Evolutionary conservation across 2,888 invertebrate species (phyloP).

Genomic region (Cerastis leucographa): DNA sequence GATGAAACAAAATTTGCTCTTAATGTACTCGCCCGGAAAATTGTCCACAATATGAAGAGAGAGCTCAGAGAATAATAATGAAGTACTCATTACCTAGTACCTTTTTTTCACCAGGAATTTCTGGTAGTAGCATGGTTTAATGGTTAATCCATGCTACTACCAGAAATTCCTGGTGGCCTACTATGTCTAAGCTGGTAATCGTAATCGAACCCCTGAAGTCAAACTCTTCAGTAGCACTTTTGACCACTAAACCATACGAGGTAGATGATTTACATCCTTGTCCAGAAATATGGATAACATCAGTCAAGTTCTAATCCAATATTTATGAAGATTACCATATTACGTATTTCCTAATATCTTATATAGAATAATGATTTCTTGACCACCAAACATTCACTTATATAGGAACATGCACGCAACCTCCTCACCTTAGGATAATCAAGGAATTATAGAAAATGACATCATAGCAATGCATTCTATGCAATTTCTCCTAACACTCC

Average conservation of each 20-base stretch:
- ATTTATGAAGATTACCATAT: not conserved
- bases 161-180: no score
- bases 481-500: constrained; percentile 49
- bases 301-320: not conserved
- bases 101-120: no score
- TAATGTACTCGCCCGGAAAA: no score
- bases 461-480: constrained; percentile 16
- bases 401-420: constrained; percentile 48
- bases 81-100: not conserved
- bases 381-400: constrained; percentile 10
- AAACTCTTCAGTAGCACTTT: not conserved
- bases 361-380: constrained; percentile 15
- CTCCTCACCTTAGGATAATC: constrained; percentile 48
- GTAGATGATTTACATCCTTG: not conserved
- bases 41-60: not conserved
- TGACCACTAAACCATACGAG: not conserved
- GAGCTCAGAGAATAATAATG: no score
- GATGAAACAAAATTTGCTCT: no score
- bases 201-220: not conserved
- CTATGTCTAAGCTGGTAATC: no score
- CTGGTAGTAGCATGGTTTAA: no score
- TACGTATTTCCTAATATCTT: not conserved
- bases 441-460: constrained; percentile 58
- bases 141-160: no score
- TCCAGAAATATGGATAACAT: not conserved